Evolutionary conservation across 2,797 vertebrate species (phyloP), one percentile per base, ranked within the genome.

Genomic region (Enteromius treurensis): DNA sequence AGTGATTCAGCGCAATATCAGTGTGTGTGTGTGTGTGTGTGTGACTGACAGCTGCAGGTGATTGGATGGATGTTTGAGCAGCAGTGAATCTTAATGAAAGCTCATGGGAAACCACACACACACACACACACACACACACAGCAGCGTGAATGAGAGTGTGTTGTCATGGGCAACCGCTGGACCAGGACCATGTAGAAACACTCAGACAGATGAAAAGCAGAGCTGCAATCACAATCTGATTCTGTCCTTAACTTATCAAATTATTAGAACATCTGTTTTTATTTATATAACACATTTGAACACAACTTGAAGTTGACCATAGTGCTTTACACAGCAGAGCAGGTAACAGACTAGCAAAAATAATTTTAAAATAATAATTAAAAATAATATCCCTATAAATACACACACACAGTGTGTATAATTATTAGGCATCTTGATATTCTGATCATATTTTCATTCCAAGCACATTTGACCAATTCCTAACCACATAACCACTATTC

Each of bases 141-240:
- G 11, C 19, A 23, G 42, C 42, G n/a, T 1, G 5, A 23, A 74
- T 34, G 47, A 79, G 17, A 65, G 55, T 17, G 21, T 60, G 62
- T 81, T 81, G 70, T 64, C 70, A 81, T 49, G 79, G 55, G 69
- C 69, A 81, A 81, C 64, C 11, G 14, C 37, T 49, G 47, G 29
- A 37, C 47, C 26, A 40, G 49, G 9, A 69, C 67, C 78, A 42
- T 0, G 3, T 17, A 68, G 8, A 64, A 19, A 81, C 42, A 17
- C 13, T 47, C n/a, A 67, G 60, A 62, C 32, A 58, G 5, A 58
- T 11, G 13, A 45, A 34, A 40, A 68, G 58, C 15, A 55, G 26
- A 45, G 10, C 29, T 58, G 17, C 11, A 19, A 75, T 55, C 32
- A 68, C 37, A 1, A 15, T 32, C 29, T 40, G 40, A 40, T 40